These are phyloP conservation scores for Ophthalmolycus amberensis DNA, from an alignment of 2,113 vertebrate genomes.

Conservation along the genomic window DNA sequence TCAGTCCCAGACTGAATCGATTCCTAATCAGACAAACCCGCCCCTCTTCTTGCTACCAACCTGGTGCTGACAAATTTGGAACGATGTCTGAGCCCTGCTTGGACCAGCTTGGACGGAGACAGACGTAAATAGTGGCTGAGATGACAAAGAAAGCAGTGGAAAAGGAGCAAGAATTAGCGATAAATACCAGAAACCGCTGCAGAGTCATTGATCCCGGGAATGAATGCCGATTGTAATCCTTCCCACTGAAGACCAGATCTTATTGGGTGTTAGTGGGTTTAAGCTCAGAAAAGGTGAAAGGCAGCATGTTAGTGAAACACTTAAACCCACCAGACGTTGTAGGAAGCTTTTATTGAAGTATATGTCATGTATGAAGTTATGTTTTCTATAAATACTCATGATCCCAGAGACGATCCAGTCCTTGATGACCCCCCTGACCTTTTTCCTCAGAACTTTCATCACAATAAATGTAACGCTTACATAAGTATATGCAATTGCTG, in stretches of 20 bases:
- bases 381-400: too few species aligned
- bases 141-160: not conserved
- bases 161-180: too few species aligned
- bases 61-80: not conserved
- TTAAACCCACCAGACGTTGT: not conserved
- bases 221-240: not conserved
- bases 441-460: too few species aligned
- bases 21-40: constrained; percentile 78
- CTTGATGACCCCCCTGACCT: too few species aligned
- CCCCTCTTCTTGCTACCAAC: not conserved
- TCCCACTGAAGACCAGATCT: not conserved
- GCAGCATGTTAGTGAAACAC: constrained; percentile 1
- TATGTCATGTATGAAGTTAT: too few species aligned
- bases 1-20: constrained; percentile 83
- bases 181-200: too few species aligned
- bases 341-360: too few species aligned
- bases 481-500: too few species aligned
- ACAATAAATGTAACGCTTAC: too few species aligned
- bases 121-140: not conserved
- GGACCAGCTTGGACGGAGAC: too few species aligned
- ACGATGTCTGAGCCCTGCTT: not conserved
- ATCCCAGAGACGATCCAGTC: too few species aligned
- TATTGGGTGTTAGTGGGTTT: not conserved
- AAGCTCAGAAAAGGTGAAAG: not conserved
- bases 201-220: too few species aligned